Base-by-base conservation (phyloP, 2,113 vertebrate genomes). In the Macrotus californicus region DNA sequence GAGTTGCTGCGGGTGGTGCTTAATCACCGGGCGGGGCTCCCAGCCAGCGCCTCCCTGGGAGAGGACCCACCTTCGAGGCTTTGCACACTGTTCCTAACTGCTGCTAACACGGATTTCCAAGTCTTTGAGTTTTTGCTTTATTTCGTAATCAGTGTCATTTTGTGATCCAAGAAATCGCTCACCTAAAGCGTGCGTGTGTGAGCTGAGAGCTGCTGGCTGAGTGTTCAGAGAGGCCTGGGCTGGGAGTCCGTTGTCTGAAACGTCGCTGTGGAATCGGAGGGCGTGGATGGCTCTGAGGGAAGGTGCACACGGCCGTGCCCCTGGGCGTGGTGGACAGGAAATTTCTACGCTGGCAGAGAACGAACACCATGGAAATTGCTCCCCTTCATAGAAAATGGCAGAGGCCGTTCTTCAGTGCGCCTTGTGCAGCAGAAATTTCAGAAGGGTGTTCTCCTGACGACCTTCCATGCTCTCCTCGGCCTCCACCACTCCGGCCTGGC, bases 1-100 rank as follows among this genome's bases (percentile, higher is more conserved):
- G 39, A 56, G 64, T 19, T 5, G 7, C 3, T 8, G 1, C 2
- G 0, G 1, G 34, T 0, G 10, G 7, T 0, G 1, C 39, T 24
- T 15, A 31, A 50, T 19, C 19, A 46, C 31, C 15, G 43, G 72
- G 7, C 11, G 12, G 15, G 6, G 13, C 10, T 61, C 50, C 10
- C 4, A 67, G 43, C 61, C 10, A 5, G 39, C 9, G 2, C 1
- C 0, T 5, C 50, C 7, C 0, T 1, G 18, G 18, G 36, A 31
- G 13, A 8, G 14, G 31, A 19, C 14, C 0, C 2, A 3, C 31
- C 24, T 5, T 0, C 0, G 10, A 0, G 16, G 16, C 13, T n/a
- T 21, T 13, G 19, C 3, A 0, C 0, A 11, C 61, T n/a, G 0
- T 54, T 22, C 14, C n/a, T 56, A 16, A 54, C 0, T 12, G 41